Conservation (phyloP, 1,140 invertebrate species). For the Heliconius congener region DNA sequence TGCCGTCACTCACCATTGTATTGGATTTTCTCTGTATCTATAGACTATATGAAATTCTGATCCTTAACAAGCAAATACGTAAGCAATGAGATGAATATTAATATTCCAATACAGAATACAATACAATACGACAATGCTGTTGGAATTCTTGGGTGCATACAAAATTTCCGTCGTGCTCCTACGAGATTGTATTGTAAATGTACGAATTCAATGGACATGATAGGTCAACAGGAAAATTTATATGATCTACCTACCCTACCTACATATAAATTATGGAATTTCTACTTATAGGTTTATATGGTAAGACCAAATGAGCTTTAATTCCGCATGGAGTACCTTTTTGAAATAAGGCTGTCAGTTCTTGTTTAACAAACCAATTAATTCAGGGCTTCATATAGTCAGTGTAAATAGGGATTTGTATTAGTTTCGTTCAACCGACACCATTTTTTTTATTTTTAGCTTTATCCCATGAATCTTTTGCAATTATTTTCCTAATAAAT, state of each 20-base stretch:
- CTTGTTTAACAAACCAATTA: too few species aligned
- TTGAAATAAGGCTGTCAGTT: too few species aligned
- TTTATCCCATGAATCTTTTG: not conserved
- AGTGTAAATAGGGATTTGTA: too few species aligned
- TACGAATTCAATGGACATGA: not conserved
- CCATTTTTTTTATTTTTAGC: too few species aligned
- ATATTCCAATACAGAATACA: not conserved
- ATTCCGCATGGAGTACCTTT: too few species aligned
- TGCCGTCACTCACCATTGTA: not conserved
- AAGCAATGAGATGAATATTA: constrained; percentile 5
- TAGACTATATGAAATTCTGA: not conserved
- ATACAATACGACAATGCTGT: not conserved
- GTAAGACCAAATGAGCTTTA: too few species aligned
- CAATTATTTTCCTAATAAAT: not conserved
- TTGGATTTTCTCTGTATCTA: not conserved
- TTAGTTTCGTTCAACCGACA: too few species aligned
- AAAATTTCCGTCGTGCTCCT: not conserved
- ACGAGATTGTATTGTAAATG: not conserved
- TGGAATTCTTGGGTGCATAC: not conserved
- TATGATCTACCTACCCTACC: too few species aligned
- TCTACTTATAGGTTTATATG: too few species aligned
- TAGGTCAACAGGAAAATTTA: not conserved
- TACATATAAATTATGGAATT: too few species aligned
- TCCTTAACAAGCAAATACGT: not conserved
- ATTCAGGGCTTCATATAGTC: too few species aligned